Evolutionary conservation across 37 sponge, comb jelly and placozoan genomes (phyloP), one percentile per base, ranked within the genome.

Genomic region (Bolinopsis microptera): DNA sequence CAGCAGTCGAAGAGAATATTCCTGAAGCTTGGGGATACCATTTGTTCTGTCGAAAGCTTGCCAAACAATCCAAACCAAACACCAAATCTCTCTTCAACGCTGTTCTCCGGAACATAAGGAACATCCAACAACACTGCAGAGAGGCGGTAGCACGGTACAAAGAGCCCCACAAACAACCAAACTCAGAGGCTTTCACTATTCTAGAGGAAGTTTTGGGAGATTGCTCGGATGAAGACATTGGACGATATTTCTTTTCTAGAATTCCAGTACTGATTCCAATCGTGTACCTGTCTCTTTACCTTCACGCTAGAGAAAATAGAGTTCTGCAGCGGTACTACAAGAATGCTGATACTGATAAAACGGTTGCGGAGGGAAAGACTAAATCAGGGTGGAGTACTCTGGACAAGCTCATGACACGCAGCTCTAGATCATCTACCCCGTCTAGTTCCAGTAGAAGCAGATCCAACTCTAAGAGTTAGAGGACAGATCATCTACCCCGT

Each of bases 21-120:
- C 90, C 90, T 40, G 90, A 86, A 27, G 90, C 90, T 13, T 86
- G 90, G 90, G 90, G 61, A 13, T 86, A 86, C 61, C 26, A 22
- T 34, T 23, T 41, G 48, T 41, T 41, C 26, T 86, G 90, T 40
- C n/a, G 61, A 40, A 86, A 86, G 61, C 3, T 39, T 27, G 90
- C 90, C 48, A 40, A 40, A 27, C 61, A 39, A 40, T 23, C 38
- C 3, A 86, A 86, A 39, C 90, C 90, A 34, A 25, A 2, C 5
- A 38, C 22, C 1, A 86, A 41, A 34, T 40, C 5, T 16, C 41
- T 86, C 0, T 86, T 86, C 24, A 38, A 86, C 30, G 36, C 28
- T 8, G 8, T 41, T 5, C 90, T 86, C 48, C 1, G 90, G 27
- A 86, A 30, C 48, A 34, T 86, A 2, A 35, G 90, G 8, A 86